A percentile compares a stretch with the other conserved stretches of the same genome.
Evolutionary conservation across 30 jellyfish, hydroid and myxozoan species (phyloP).

Genomic region (Sanderia malayensis): DNA sequence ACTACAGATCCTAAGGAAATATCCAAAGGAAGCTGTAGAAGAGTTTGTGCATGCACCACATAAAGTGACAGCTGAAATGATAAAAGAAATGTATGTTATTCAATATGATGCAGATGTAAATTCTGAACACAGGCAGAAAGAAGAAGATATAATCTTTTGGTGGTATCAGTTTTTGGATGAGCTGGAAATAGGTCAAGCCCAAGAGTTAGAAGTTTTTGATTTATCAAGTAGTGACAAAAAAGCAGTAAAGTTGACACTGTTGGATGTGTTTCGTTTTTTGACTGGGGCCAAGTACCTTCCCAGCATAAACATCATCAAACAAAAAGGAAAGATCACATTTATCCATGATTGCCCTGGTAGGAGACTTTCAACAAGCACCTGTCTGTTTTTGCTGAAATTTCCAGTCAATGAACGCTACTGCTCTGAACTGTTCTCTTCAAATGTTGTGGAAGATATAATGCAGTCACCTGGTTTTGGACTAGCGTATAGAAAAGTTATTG

Average conservation of each 20-base stretch:
- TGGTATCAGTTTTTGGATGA: constrained; percentile 52
- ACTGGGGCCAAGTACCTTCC: constrained; percentile 38
- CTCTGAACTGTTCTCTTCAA: constrained; percentile 2
- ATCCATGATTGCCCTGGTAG: constrained; percentile 1
- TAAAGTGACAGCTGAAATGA: not conserved
- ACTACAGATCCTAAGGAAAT: not conserved
- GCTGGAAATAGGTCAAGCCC: constrained; percentile 5
- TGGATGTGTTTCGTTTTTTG: constrained; percentile 38
- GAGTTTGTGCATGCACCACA: constrained; percentile 6
- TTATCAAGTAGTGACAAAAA: not conserved
- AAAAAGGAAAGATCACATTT: not conserved
- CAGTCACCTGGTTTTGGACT: constrained; percentile 48
- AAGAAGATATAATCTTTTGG: constrained; percentile 26
- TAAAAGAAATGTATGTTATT: constrained; percentile 3
- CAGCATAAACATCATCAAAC: not conserved
- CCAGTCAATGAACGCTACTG: constrained; percentile 26
- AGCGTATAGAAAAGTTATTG: not conserved
- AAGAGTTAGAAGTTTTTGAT: not conserved
- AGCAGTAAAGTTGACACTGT: not conserved
- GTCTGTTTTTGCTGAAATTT: not conserved
- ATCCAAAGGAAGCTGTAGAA: not conserved
- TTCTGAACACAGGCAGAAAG: not conserved
- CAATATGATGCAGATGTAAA: not conserved
- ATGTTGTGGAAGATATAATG: constrained; percentile 14
- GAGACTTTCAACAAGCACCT: constrained; percentile 28